Conservation (phyloP, 2,888 invertebrate genomes). For the Lymantria monacha region DNA sequence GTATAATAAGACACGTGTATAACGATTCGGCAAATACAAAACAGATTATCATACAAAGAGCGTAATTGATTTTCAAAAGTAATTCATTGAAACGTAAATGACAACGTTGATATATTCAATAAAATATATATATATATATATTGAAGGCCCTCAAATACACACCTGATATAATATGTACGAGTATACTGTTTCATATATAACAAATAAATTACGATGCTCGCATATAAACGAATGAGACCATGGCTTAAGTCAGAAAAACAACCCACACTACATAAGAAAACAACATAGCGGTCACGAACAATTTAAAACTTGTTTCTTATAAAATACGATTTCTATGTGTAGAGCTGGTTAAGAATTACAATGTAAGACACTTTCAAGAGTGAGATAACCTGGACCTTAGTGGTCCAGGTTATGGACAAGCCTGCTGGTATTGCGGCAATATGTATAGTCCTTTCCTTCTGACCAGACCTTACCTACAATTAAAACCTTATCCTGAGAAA, state of each 20-base stretch:
- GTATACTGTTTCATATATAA: constrained; percentile 2
- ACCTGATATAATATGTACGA: constrained; percentile 3
- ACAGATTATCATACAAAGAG: background rate
- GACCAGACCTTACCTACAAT: too few species aligned
- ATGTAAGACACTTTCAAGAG: too few species aligned
- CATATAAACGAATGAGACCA: background rate
- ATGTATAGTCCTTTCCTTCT: too few species aligned
- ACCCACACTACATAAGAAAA: background rate
- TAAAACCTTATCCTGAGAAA: too few species aligned
- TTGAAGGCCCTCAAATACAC: constrained; percentile 1
- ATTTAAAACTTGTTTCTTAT: background rate
- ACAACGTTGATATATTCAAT: background rate
- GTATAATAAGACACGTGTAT: too few species aligned
- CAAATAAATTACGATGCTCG: background rate
- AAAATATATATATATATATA: background rate
- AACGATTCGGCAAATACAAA: too few species aligned
- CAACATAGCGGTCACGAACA: background rate
- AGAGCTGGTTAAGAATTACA: too few species aligned
- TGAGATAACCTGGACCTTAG: too few species aligned
- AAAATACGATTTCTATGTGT: too few species aligned
- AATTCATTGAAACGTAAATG: background rate
- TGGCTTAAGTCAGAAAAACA: background rate
- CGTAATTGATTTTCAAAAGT: background rate
- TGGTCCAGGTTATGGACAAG: too few species aligned
- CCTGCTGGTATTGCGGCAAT: too few species aligned